Base-by-base conservation (phyloP, 2,888 invertebrate genomes). In the Torymus texanus region DNA sequence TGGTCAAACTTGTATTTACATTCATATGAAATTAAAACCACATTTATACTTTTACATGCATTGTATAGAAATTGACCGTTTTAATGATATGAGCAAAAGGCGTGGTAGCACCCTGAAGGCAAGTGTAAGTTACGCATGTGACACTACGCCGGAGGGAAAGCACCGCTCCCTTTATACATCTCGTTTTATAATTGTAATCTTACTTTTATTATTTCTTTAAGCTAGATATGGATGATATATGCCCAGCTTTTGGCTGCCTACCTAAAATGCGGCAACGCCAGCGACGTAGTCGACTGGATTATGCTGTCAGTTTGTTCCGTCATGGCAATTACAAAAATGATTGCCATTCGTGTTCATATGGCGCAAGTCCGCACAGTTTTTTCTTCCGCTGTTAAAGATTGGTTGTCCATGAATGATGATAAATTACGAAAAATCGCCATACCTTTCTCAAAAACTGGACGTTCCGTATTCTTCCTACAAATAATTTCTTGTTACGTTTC, bases 261-360 rank as follows among this genome's bases (percentile, higher is more conserved):
- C 16, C 74, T 84, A 0, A 80, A 82, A 3, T 87, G 87, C 29
- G 84, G 85, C 1, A 82, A 84, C 58, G 81, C 84, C n/a, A 84
- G 84, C 12, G 85, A 85, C 50, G 78, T 83, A n/a, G 82, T 86
- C 16, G 86, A 86, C 71, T 82, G 80, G 51, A 63, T 87, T 5
- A 82, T 83, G 62, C 65, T 86, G 50, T 73, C 84, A 8, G 77
- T 78, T 4, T 84, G 85, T 13, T 73, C 83, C 5, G n/a, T 79
- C 0, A 79, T 86, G 56, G 84, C 84, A 5, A 68, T 84, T 2
- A 77, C 84, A 3, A 87, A 87, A 67, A 80, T 85, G 0, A 8
- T 84, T 29, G 79, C 83, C 2, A 80, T 84, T 56, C 83, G 85
- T 67, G 24, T 84, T 0, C 71, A 86, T 74, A 84, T 84, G 14